phyloP scores from a whole-genome alignment of 2,888 invertebrate species.

The Ypsolopha sequella region DNA sequence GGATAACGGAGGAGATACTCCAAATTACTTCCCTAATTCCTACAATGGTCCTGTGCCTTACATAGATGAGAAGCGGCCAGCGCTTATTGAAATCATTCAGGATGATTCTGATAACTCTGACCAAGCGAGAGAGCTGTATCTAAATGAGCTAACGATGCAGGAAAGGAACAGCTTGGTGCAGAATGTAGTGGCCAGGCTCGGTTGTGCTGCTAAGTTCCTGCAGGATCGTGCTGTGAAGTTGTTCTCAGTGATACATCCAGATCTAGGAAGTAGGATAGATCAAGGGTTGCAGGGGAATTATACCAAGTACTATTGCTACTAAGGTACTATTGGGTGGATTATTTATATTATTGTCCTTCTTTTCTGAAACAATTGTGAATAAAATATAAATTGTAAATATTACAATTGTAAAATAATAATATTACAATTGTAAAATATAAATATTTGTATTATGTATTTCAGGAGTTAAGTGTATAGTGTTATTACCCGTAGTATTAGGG shows the following conservation, averaged over 20 bases:
- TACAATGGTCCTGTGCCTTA: constrained; percentile 85
- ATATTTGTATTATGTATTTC: too few relatives aligned
- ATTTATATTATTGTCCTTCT: too few relatives aligned
- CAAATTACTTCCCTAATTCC: constrained; percentile 96
- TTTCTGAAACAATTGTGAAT: too few relatives aligned
- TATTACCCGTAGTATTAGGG: too few relatives aligned
- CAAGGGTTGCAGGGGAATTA: constrained; percentile 44
- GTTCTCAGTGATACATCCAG: constrained; percentile 79
- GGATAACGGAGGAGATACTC: constrained; percentile 86
- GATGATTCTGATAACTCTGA: constrained; percentile 87
- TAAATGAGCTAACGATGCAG: constrained; percentile 79
- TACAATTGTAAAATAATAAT: too few relatives aligned
- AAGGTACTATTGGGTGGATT: too few relatives aligned
- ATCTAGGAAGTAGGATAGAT: constrained; percentile 76
- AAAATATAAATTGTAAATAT: too few relatives aligned
- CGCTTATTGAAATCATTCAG: constrained; percentile 65
- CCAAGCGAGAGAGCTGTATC: constrained; percentile 85
- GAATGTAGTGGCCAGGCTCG: constrained; percentile 84
- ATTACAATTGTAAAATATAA: too few relatives aligned
- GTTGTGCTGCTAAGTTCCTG: constrained; percentile 80
- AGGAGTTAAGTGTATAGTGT: too few relatives aligned
- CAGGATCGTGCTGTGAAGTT: constrained; percentile 83
- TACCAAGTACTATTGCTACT: background rate
- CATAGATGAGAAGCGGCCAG: constrained; percentile 63
- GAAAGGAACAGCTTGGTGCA: constrained; percentile 79